Percentiles rank a stretch among this genome's conserved stretches.
Evolutionary conservation across 23 tunicate species (phyloP).

Genomic region (Ciona savignyi): DNA sequence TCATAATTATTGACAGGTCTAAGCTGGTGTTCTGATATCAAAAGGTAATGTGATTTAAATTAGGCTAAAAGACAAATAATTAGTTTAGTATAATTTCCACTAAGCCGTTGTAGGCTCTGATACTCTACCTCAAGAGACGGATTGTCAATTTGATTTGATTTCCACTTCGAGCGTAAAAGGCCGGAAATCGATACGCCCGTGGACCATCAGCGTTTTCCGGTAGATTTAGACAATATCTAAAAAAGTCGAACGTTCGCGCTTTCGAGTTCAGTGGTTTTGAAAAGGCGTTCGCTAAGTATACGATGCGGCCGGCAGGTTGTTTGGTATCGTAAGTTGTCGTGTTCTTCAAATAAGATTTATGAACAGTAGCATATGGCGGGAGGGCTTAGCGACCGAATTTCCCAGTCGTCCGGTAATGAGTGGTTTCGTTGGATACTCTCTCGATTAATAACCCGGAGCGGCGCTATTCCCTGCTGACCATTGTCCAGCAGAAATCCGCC

Average conservation of each 20-base stretch:
- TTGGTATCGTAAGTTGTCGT: too few relatives aligned
- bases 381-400: neutral
- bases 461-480: neutral
- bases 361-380: neutral
- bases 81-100: neutral
- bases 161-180: neutral
- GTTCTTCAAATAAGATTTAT: too few relatives aligned
- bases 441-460: neutral
- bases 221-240: too few relatives aligned
- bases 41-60: neutral
- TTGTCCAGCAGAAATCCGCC: neutral
- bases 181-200: slow-evolving; percentile 1
- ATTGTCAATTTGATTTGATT: too few relatives aligned
- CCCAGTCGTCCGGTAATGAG: neutral
- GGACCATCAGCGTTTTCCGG: neutral
- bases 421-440: neutral
- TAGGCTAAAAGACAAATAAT: neutral
- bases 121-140: neutral
- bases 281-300: neutral
- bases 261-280: neutral
- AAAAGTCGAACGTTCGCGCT: too few relatives aligned
- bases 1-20: too few relatives aligned
- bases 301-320: too few relatives aligned
- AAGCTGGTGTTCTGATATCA: neutral
- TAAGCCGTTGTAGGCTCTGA: neutral